Conservation (phyloP, 1,140 invertebrate genomes). For the Hycleus phaleratus region DNA sequence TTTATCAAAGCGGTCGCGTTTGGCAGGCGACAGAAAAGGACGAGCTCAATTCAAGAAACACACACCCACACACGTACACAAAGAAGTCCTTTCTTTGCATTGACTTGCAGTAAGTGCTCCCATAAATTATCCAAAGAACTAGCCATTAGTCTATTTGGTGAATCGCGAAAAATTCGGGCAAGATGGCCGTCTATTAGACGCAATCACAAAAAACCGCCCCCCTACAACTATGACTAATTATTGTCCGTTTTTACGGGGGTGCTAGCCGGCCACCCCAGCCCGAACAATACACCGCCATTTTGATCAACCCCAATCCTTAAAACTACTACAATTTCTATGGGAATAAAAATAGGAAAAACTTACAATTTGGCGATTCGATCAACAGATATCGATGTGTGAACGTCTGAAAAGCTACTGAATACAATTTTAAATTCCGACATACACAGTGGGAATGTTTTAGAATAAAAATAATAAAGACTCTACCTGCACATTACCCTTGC, state of each 20-base stretch:
- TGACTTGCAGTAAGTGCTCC: slow-evolving; percentile 30
- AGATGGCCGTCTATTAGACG: slow-evolving; percentile 2
- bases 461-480: slow-evolving; percentile 22
- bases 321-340: not conserved
- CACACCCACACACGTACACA: no score
- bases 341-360: not conserved
- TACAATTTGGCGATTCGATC: not conserved
- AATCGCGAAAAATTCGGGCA: slow-evolving; percentile 14
- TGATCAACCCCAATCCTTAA: not conserved
- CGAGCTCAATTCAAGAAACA: slow-evolving; percentile 10
- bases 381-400: slow-evolving; percentile 34
- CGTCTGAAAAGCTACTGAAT: slow-evolving; percentile 34
- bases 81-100: slow-evolving; percentile 28
- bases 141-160: slow-evolving; percentile 36
- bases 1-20: slow-evolving; percentile 21
- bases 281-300: slow-evolving; percentile 4
- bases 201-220: slow-evolving; percentile 7
- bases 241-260: slow-evolving; percentile 27
- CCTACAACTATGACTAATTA: slow-evolving; percentile 37
- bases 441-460: slow-evolving; percentile 17
- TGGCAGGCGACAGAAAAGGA: slow-evolving; percentile 20
- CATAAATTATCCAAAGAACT: slow-evolving; percentile 36
- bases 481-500: slow-evolving; percentile 37
- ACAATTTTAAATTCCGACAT: slow-evolving; percentile 30
- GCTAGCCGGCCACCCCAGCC: slow-evolving; percentile 19